A percentile compares a stretch with the other conserved stretches of the same genome.
phyloP scores from a whole-genome alignment of 2,113 vertebrate genomes.

The Sigmodon hispidus region DNA sequence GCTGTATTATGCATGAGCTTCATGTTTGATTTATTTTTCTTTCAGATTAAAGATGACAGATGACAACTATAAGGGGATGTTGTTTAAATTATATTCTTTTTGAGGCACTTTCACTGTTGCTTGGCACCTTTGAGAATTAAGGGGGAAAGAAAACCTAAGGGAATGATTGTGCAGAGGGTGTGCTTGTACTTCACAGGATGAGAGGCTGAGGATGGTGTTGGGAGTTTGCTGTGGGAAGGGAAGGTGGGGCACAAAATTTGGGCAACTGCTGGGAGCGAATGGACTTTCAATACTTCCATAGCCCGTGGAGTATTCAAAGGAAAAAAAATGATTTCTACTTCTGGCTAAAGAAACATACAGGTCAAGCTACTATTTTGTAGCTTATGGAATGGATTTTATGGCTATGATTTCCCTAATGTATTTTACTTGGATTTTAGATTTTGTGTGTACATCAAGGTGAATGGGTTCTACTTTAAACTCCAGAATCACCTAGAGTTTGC shows the following conservation, averaged over 20 bases:
- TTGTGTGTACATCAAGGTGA: accelerated
- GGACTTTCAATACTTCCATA: no score
- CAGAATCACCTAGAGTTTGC: accelerated
- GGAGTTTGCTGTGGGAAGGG: accelerated
- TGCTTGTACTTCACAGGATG: accelerated
- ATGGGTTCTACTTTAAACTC: accelerated
- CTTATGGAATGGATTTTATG: neutral
- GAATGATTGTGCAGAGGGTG: neutral
- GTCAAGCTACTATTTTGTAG: no score
- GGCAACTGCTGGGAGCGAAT: no score
- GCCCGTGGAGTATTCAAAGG: neutral
- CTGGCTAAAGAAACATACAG: neutral
- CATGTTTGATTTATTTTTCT: slow-evolving; percentile 69
- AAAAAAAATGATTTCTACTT: neutral
- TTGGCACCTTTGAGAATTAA: neutral
- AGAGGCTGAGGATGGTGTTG: accelerated
- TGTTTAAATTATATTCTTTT: slow-evolving; percentile 28
- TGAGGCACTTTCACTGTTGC: neutral
- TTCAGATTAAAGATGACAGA: slow-evolving; percentile 56
- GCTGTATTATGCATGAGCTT: slow-evolving; percentile 26
- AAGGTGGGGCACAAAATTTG: accelerated
- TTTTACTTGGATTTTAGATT: neutral
- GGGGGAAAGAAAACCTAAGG: neutral
- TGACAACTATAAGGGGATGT: slow-evolving; percentile 36
- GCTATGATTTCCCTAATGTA: no score